Evolutionary conservation across 2,113 vertebrate genomes (phyloP).

Genomic region (Ciconia maguari): DNA sequence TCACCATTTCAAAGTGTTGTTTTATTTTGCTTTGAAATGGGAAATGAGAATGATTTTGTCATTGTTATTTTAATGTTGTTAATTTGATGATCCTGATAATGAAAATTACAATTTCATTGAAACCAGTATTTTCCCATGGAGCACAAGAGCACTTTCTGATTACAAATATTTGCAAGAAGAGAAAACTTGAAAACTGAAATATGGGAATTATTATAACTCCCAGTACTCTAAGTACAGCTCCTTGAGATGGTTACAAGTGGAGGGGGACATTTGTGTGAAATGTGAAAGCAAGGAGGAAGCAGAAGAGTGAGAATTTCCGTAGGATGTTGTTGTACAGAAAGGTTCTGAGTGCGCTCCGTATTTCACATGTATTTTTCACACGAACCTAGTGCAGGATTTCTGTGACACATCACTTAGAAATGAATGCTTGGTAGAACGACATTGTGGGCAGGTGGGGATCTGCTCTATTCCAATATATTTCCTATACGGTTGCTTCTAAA

Average conservation of each 20-base stretch:
- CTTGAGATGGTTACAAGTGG: neutral
- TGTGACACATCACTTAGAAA: constrained; percentile 32
- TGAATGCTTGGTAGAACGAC: neutral
- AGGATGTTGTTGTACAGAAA: constrained; percentile 43
- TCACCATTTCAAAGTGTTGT: constrained; percentile 23
- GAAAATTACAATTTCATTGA: constrained; percentile 7
- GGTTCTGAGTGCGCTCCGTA: neutral
- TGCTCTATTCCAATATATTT: constrained; percentile 51
- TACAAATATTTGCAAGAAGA: neutral
- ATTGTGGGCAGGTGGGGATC: constrained; percentile 56
- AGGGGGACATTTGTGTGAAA: neutral
- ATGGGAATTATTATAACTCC: neutral
- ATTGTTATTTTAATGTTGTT: constrained; percentile 14
- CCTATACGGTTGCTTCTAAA: constrained; percentile 40
- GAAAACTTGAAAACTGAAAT: neutral
- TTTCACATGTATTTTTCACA: constrained; percentile 38
- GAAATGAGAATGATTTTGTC: neutral
- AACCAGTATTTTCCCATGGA: neutral
- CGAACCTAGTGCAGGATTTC: neutral
- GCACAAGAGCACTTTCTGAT: neutral
- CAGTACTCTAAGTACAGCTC: neutral
- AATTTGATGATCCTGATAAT: constrained; percentile 27
- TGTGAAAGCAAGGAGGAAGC: constrained; percentile 2
- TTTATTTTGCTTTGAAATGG: constrained; percentile 25
- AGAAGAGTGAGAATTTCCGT: constrained; percentile 31